Base-by-base conservation (phyloP, 92 coral and sea anemone species). In the Montipora capitata region DNA sequence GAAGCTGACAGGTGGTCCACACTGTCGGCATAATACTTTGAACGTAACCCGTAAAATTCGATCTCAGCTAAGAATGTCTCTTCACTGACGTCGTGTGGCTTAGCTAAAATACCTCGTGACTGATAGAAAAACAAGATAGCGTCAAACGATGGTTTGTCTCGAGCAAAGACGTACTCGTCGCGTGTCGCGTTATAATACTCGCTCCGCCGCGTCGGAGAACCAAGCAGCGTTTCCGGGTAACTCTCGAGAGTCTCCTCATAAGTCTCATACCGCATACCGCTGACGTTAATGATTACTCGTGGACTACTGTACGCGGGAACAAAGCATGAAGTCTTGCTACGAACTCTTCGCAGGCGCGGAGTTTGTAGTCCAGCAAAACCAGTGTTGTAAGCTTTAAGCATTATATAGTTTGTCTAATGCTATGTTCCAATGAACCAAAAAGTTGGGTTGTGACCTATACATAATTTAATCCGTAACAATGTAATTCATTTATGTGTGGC, bases 211-310 rank as follows among this genome's bases (percentile, higher is more conserved):
- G 77, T 86, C 9, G 95, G 94, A 9, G 94, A 96, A 35, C 99
- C 99, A 68, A 97, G 89, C 17, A 97, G 70, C 7, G 99, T 94
- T 63, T 93, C 88, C 4, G 99, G 99, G 67, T 94, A 96, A 49
- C 89, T 95, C 14, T 88, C 94, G 72, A 97, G 85, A 0, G 99
- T 97, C 66, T 96, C 98, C 56, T 97, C 99, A 79, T 97, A 96
- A 7, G 99, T 97, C 69, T 97, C 99, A 56, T 90, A 97, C 9
- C 98, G 99, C 93, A 92, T 93, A 71, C 99, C 99, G 94, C 98
- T 96, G 92, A 97, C 96, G 62, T 97, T 97, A 68, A 97, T 85
- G 70, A 90, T 96, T 40, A 97, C 87, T 39, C 99, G 99, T 14
- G 93, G 98, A 85, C 99, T 96, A 74, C 78, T 92, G 91, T 94